Percentiles rank a stretch among this genome's conserved stretches.
phyloP scores from a whole-genome alignment of 2,888 invertebrate genomes.

The Caenorhabditis virilis region DNA sequence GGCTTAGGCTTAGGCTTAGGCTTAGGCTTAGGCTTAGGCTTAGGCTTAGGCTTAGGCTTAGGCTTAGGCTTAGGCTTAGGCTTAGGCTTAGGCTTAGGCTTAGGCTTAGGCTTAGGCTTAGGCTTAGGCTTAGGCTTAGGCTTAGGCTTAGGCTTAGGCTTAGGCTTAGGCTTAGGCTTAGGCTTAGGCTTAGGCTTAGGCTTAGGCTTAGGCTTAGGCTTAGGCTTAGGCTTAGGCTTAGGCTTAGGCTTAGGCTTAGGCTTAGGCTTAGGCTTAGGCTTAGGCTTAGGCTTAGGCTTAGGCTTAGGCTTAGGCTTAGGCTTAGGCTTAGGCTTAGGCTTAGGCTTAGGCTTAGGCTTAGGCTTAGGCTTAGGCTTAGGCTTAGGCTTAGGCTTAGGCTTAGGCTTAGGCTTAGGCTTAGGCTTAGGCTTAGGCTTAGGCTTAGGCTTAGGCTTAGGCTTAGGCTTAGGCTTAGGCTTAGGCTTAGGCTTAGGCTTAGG shows the following conservation, averaged over 20 bases:
- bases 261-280: conserved; percentile 24
- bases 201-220: conserved; percentile 17
- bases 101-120: too few species aligned
- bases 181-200: conserved; percentile 17
- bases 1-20: too few species aligned
- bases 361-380: conserved; percentile 32
- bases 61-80: too few species aligned
- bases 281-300: conserved; percentile 39
- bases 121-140: too few species aligned
- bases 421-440: conserved; percentile 13
- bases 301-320: conserved; percentile 29
- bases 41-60: too few species aligned
- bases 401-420: conserved; percentile 32
- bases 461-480: conserved; percentile 33
- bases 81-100: too few species aligned
- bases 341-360: conserved; percentile 14
- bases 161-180: too few species aligned
- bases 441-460: conserved; percentile 28
- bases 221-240: conserved; percentile 20
- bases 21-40: too few species aligned
- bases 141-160: too few species aligned
- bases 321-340: conserved; percentile 42
- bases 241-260: conserved; percentile 38
- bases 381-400: conserved; percentile 39
- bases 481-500: conserved; percentile 28